Base-by-base conservation (phyloP, 1,140 invertebrate genomes). In the Ephestia elutella region DNA sequence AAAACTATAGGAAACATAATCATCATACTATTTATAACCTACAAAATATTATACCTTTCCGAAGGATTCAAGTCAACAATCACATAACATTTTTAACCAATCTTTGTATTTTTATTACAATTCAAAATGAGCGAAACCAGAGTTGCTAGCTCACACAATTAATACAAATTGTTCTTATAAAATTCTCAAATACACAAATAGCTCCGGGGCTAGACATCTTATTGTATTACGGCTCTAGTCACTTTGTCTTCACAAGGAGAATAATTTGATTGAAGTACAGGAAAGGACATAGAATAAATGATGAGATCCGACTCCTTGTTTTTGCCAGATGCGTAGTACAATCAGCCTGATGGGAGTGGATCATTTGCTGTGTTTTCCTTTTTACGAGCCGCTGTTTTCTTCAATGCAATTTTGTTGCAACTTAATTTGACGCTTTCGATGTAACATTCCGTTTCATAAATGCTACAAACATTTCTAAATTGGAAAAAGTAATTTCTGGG, bases 241-340 rank as follows among this genome's bases (percentile, higher is more conserved):
- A 58, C 55, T 58, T 38, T 55, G 18, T 49, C 30, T 57, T 50
- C 35, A 54, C 15, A 17, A 44, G 10, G 44, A 21, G 11, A 50
- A 51, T 61, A 61, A 61, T 61, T 57, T 61, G 59, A 61, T 65
- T 62, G 57, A 54, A 48, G 48, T 21, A 59, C 49, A 51, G 35
- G 19, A 56, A 60, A n/a, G 49, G 57, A 51, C 57, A 49, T 44
- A 55, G 59, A 56, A 60, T 63, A 55, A 58, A 63, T 59, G 49
- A 57, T 70, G 65, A 70, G 57, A 53, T 58, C 18, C 50, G 17
- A 25, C 35, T 58, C 63, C 60, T 30, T 55, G 56, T 61, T 61
- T 60, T 59, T 60, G 50, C 57, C 57, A 60, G 57, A 55, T 56
- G 57, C 49, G 51, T 32, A 44, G 38, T 63, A 44, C 59, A 59